Conservation (phyloP, 1,140 invertebrate genomes). For the Vanessa tameamea region DNA sequence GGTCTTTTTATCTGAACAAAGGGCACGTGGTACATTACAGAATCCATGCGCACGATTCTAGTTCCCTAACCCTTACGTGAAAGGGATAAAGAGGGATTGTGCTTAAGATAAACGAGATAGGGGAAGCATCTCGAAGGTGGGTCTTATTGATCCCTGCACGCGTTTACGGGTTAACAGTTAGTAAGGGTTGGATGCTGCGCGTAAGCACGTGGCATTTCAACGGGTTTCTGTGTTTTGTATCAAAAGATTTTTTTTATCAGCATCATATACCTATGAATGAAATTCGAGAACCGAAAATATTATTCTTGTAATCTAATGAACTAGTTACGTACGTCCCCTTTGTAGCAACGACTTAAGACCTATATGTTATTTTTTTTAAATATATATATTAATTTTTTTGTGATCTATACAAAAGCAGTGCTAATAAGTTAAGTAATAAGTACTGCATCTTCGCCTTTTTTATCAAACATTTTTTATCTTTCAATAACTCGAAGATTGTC, state of each 20-base stretch:
- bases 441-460: too few relatives aligned
- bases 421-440: too few relatives aligned
- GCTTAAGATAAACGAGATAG: conserved; percentile 61
- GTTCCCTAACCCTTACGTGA: conserved; percentile 63
- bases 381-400: too few relatives aligned
- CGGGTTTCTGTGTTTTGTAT: conserved; percentile 33
- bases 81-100: conserved; percentile 67
- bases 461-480: too few relatives aligned
- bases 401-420: too few relatives aligned
- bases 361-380: too few relatives aligned
- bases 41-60: conserved; percentile 74
- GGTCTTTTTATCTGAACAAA: conserved; percentile 63
- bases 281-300: neutral
- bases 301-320: too few relatives aligned
- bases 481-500: too few relatives aligned
- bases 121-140: conserved; percentile 53
- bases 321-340: too few relatives aligned
- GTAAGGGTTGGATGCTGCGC: conserved; percentile 67
- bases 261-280: neutral
- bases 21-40: conserved; percentile 71
- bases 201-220: conserved; percentile 49
- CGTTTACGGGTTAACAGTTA: conserved; percentile 64
- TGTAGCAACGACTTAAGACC: too few relatives aligned
- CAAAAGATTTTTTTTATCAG: conserved; percentile 6
- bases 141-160: conserved; percentile 69